These are phyloP conservation scores for Dromococcyx pavoninus DNA, from an alignment of 2,797 vertebrate genomes.

Conservation along the genomic window DNA sequence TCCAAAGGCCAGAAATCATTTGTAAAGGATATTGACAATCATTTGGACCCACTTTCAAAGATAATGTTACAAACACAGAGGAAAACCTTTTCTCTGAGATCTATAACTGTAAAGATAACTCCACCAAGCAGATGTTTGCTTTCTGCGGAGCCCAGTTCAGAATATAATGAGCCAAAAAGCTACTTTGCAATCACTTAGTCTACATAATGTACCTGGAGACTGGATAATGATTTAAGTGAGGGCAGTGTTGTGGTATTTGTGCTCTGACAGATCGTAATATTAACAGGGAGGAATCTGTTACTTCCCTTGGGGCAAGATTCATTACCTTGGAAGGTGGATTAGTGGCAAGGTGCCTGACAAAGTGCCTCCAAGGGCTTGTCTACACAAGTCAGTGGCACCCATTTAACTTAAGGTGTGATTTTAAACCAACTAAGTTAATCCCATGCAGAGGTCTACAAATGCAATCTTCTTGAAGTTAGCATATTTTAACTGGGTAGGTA, in stretches of 20 bases:
- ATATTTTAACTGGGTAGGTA: not conserved
- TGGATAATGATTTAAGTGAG: not conserved
- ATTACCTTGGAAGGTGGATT: not conserved
- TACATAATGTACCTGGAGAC: slow-evolving; percentile 22
- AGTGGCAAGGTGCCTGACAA: slow-evolving; percentile 35
- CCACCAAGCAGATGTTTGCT: not conserved
- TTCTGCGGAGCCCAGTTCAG: not conserved
- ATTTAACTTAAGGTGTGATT: not conserved
- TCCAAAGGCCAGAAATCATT: not conserved
- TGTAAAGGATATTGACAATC: not conserved
- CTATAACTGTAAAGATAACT: not conserved
- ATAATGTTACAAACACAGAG: not conserved
- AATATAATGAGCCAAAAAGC: slow-evolving; percentile 30
- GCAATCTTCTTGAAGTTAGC: not conserved
- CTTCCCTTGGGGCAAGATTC: not conserved
- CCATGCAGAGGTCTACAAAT: not conserved
- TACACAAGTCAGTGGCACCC: not conserved
- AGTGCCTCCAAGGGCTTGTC: slow-evolving; percentile 4
- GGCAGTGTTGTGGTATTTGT: not conserved
- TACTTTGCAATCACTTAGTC: slow-evolving; percentile 35
- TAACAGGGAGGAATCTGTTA: slow-evolving; percentile 10
- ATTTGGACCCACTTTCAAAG: not conserved
- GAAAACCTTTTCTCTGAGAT: not conserved
- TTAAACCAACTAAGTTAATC: not conserved
- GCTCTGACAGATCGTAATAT: slow-evolving; percentile 21